Evolutionary conservation across 2,888 invertebrate species (phyloP), one percentile per base, ranked within the genome.

Genomic region (Drosophila helvetica): DNA sequence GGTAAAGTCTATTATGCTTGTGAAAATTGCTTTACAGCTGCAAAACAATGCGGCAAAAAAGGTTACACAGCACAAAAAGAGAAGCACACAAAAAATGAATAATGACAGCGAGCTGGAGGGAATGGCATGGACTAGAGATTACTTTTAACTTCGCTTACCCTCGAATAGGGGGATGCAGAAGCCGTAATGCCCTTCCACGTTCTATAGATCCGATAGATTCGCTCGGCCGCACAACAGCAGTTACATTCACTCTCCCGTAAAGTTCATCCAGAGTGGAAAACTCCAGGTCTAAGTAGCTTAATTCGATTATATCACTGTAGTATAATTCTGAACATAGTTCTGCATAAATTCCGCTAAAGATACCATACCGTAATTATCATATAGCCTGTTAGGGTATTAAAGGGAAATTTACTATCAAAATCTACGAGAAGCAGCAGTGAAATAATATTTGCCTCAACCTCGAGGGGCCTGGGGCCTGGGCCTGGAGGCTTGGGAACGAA

Each of bases 1-100:
- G 70, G 63, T 71, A 75, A 78, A 82, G 87, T 84, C 83, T 85
- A 84, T 84, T 84, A 84, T 87, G 79, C 79, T 79, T 75, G 79
- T 77, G 79, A 87, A 84, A 84, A 84, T 84, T 84, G 86, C 87
- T 84, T 82, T 87, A 87, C 83, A 81, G 86, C 73, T 74, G 86
- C 75, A 85, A 87, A 87, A 85, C 81, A 85, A 87, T 82, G 86
- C 88, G 85, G 79, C 70, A 73, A 74, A 73, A 82, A 83, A 81
- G 85, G 85, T 87, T 87, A 87, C 86, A 85, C 79, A 79, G 87
- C 79, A 82, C 74, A 84, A 84, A 74, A 87, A 84, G 77, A 85
- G 81, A 77, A 66, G 74, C 68, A 75, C 70, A 83, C 70, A 77
- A 74, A 80, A 72, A 87, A 87, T 87, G 86, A 84, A 84, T 85